phyloP scores from a whole-genome alignment of 2,888 invertebrate genomes.

The Scaptomyza caliginosa region DNA sequence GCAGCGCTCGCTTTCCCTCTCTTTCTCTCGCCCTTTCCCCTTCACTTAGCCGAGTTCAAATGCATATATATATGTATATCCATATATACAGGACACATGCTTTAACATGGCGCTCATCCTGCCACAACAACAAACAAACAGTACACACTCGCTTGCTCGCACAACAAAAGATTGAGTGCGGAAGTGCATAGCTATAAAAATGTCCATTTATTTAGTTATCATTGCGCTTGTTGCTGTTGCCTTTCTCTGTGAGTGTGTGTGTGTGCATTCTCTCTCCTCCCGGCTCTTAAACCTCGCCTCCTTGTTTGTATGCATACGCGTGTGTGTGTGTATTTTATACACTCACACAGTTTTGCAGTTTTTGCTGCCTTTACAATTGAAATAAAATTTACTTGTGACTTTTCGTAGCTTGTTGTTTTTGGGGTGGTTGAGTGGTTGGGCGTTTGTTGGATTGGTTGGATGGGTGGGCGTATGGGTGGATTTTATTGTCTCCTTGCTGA shows the following conservation, averaged over 20 bases:
- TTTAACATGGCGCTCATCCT: conserved; percentile 73
- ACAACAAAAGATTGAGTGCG: conserved; percentile 77
- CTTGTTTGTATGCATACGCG: conserved; percentile 31
- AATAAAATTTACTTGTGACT: conserved; percentile 80
- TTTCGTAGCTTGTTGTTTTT: conserved; percentile 68
- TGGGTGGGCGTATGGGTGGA: conserved; percentile 14
- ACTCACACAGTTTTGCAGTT: conserved; percentile 47
- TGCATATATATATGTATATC: conserved; percentile 40
- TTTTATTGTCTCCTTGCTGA: conserved; percentile 47
- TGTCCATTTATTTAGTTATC: conserved; percentile 79
- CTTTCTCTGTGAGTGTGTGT: conserved; percentile 28
- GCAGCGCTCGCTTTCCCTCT: conserved; percentile 26
- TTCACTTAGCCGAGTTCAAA: conserved; percentile 39
- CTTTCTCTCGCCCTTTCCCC: conserved; percentile 15
- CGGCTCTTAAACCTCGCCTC: neutral
- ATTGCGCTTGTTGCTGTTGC: conserved; percentile 69
- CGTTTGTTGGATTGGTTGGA: conserved; percentile 12
- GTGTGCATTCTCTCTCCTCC: conserved; percentile 4
- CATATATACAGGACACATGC: conserved; percentile 68
- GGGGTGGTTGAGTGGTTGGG: conserved; percentile 33
- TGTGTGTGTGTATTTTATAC: conserved; percentile 42
- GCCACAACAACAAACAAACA: conserved; percentile 39
- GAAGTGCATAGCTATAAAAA: conserved; percentile 80
- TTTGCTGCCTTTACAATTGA: conserved; percentile 76
- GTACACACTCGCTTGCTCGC: conserved; percentile 24